Conservation (phyloP, 1,140 invertebrate genomes). For the Pseudomyrmex flavicornis region DNA sequence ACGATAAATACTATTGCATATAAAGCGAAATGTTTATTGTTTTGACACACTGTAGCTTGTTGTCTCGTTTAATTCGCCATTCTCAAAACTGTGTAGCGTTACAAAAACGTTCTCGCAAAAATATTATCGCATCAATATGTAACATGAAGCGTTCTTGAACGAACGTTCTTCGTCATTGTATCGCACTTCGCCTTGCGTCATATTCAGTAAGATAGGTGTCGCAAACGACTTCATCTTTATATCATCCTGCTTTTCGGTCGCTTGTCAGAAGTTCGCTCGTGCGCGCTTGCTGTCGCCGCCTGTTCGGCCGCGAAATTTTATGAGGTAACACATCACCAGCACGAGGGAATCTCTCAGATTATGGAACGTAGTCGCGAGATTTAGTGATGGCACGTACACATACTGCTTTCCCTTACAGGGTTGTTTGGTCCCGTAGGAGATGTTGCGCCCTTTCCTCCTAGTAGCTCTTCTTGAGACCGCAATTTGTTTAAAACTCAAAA, state of each 20-base stretch:
- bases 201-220: constrained; percentile 41
- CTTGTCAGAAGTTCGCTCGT: constrained; percentile 49
- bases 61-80: neutral
- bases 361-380: constrained; percentile 66
- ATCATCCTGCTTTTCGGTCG: constrained; percentile 50
- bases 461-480: constrained; percentile 25
- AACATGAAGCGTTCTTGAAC: neutral
- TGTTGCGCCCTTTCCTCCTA: neutral
- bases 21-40: neutral
- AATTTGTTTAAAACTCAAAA: constrained; percentile 17
- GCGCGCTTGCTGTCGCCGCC: constrained; percentile 57
- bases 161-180: constrained; percentile 25
- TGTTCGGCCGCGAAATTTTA: constrained; percentile 67
- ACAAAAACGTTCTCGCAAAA: neutral
- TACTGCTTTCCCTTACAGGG: constrained; percentile 34
- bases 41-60: neutral
- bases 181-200: constrained; percentile 33
- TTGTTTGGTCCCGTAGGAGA: constrained; percentile 15
- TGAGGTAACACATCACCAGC: constrained; percentile 61
- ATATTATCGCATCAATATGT: constrained; percentile 1
- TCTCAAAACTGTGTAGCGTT: neutral
- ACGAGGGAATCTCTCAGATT: constrained; percentile 55
- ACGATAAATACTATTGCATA: neutral
- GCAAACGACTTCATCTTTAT: constrained; percentile 41
- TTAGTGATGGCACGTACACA: constrained; percentile 59